Evolutionary conservation across 2,888 invertebrate species (phyloP).

Genomic region (Sinotaia quadrata): DNA sequence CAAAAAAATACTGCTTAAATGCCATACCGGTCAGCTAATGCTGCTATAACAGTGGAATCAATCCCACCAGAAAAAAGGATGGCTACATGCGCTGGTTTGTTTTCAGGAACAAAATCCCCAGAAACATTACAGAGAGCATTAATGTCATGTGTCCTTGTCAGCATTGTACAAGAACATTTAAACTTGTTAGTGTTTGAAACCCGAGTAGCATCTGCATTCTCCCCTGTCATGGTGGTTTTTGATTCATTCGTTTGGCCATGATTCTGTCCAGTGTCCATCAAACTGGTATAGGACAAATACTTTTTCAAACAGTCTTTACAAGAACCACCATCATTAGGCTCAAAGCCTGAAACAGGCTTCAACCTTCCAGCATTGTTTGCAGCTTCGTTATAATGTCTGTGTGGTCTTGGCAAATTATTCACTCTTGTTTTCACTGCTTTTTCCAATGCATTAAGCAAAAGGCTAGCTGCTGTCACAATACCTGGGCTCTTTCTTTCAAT

Average conservation of each 20-base stretch:
- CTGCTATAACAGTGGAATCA: conserved; percentile 93
- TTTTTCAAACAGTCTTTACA: no score
- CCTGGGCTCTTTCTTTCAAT: conserved; percentile 29
- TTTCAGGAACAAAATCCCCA: no score
- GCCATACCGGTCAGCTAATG: conserved; percentile 81
- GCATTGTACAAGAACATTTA: no score
- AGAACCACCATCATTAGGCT: no score
- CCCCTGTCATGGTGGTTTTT: not conserved
- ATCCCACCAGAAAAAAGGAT: conserved; percentile 96
- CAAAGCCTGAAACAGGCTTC: not conserved
- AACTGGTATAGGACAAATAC: no score
- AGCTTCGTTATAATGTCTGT: not conserved
- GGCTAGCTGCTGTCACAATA: conserved; percentile 44
- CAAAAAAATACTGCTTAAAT: not conserved
- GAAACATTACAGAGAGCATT: no score
- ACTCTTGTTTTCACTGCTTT: conserved; percentile 60
- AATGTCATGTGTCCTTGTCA: no score
- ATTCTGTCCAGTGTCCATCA: not conserved
- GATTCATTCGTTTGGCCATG: not conserved
- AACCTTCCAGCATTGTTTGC: not conserved
- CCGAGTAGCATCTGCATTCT: conserved; percentile 25
- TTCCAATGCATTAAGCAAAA: conserved; percentile 66
- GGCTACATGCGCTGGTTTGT: conserved; percentile 83
- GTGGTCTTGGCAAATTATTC: conserved; percentile 45
- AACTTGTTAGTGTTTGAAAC: no score